Base-by-base conservation (phyloP, 2,888 invertebrate genomes). In the Heliconius ethilla region DNA sequence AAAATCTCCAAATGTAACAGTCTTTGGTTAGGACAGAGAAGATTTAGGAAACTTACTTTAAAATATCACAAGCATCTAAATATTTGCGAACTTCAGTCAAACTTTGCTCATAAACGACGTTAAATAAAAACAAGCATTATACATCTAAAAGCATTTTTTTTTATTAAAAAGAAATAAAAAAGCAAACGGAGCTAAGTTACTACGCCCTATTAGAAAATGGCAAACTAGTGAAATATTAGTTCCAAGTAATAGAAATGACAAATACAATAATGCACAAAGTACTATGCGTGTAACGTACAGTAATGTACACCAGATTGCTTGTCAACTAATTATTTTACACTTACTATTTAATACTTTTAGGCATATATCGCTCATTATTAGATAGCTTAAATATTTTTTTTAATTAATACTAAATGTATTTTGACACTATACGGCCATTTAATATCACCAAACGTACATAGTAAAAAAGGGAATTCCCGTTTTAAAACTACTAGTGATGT, bases 1-100 rank as follows among this genome's bases (percentile, higher is more conserved):
- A 85, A 87, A 88, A 90, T 89, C 87, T 89, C 89, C 88, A 89
- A 88, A 83, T 87, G 87, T 87, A 89, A 91, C 92, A 93, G 94
- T 94, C 94, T 94, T 94, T 94, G 92, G 93, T 93, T 92, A 93
- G 92, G 88, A 92, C 90, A 93, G 90, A 91, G 87, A 88, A 90
- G 87, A 89, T 89, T 89, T 88, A 86, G 88, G 89, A 89, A 90
- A 89, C 92, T 93, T 92, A 92, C 88, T 89, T 91, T 86, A 88
- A 78, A 74, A 93, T 94, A 94, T 94, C 94, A 94, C 94, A 94
- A 93, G 93, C 92, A 92, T 89, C 88, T 82, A 82, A 80, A 83
- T 82, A 82, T 81, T 79, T 40, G 79, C 83, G 83, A 81, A 82
- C 77, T 82, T 86, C 87, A 87, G 86, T 87, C 87, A 86, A 83